These are phyloP conservation scores for Tokudaia muenninki DNA, from an alignment of 2,797 vertebrate genomes.

Conservation along the genomic window DNA sequence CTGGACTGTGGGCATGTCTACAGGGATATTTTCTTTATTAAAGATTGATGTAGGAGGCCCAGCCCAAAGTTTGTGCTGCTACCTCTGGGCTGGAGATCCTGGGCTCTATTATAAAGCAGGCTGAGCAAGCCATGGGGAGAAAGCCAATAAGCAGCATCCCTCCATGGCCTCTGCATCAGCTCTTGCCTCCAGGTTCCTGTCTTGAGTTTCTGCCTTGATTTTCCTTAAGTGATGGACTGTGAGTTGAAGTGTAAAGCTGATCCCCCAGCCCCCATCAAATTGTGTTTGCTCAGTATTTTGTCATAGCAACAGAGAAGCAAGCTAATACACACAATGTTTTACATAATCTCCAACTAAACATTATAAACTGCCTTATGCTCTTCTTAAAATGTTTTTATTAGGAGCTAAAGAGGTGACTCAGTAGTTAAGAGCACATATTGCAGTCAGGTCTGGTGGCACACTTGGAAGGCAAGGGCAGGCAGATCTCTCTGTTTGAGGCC, in stretches of 20 bases:
- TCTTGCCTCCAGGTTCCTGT: background rate
- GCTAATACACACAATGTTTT: background rate
- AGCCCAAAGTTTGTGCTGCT: background rate
- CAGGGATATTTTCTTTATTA: background rate
- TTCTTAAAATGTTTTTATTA: background rate
- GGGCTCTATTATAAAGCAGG: background rate
- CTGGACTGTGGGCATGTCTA: background rate
- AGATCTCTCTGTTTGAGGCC: background rate
- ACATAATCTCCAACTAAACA: slow-evolving; percentile 24
- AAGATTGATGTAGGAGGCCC: background rate
- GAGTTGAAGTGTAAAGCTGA: background rate
- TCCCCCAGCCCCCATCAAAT: background rate
- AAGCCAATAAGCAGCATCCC: too few relatives aligned
- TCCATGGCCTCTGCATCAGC: background rate
- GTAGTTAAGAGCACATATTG: background rate
- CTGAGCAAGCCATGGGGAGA: background rate
- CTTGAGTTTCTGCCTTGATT: background rate
- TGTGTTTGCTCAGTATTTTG: background rate
- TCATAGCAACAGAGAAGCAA: background rate
- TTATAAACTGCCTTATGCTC: background rate
- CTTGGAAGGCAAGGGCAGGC: background rate
- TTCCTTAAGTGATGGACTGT: background rate
- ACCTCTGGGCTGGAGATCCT: background rate
- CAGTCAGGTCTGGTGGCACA: background rate
- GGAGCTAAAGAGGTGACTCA: background rate